These are phyloP conservation scores for Eonycteris spelaea DNA, from an alignment of 2,113 vertebrate genomes.

Conservation along the genomic window DNA sequence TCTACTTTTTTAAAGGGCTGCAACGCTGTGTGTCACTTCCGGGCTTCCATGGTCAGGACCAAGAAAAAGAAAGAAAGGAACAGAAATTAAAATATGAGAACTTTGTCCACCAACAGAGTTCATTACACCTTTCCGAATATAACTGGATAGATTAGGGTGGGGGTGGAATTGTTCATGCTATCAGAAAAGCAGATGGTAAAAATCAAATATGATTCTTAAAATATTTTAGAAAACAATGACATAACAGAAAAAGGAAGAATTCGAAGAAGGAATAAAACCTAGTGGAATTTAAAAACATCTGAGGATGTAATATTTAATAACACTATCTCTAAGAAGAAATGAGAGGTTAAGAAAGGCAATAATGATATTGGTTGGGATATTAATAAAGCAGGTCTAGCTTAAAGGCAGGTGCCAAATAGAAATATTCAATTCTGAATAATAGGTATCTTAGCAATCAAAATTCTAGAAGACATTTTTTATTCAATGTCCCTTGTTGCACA, in stretches of 20 bases:
- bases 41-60: not conserved
- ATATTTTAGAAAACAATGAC: not conserved
- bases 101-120: not conserved
- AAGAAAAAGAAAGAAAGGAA: not conserved
- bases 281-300: not conserved
- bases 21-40: not conserved
- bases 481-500: not conserved
- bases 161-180: not conserved
- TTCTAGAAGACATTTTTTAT: not conserved
- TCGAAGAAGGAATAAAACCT: not conserved
- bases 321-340: not conserved
- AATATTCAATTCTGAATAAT: not conserved
- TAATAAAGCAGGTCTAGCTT: not conserved
- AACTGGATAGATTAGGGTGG: not conserved
- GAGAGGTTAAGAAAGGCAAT: not conserved
- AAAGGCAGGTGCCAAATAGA: not conserved
- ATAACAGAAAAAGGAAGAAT: not conserved
- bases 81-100: not conserved
- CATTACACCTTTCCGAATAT: not conserved
- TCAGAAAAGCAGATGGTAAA: not conserved
- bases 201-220: not conserved
- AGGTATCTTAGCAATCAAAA: not conserved
- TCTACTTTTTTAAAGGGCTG: not conserved
- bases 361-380: not conserved
- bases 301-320: not conserved